Conservation (phyloP, 2,113 vertebrate genomes). For the Octodon degus region DNA sequence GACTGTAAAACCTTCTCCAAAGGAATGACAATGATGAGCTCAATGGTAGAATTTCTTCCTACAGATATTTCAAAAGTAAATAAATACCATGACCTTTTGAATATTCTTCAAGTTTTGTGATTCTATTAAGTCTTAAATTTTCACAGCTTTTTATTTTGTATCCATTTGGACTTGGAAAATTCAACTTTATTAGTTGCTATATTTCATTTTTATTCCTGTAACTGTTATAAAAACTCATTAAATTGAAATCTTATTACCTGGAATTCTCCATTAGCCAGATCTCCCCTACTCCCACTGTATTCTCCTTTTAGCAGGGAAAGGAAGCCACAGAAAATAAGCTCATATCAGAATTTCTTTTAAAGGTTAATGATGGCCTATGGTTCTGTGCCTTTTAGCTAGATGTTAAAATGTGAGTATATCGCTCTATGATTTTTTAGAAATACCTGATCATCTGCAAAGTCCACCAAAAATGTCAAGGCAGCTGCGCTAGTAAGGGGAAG, state of each 20-base stretch:
- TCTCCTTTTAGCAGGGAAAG: conserved; percentile 53
- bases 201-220: conserved; percentile 67
- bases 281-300: background rate
- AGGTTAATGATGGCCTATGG: conserved; percentile 59
- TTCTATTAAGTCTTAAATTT: conserved; percentile 73
- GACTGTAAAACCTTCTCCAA: conserved; percentile 38
- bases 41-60: conserved; percentile 68
- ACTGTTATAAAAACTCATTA: conserved; percentile 67
- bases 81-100: conserved; percentile 75
- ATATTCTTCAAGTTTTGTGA: conserved; percentile 65
- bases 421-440: conserved; percentile 51
- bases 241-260: conserved; percentile 64
- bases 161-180: conserved; percentile 66
- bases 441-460: conserved; percentile 7
- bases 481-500: background rate
- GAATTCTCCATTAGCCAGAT: conserved; percentile 70
- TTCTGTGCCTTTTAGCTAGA: conserved; percentile 46
- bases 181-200: conserved; percentile 56
- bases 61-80: conserved; percentile 63
- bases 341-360: conserved; percentile 57
- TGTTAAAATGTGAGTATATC: conserved; percentile 20
- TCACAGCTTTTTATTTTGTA: conserved; percentile 63
- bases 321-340: conserved; percentile 53
- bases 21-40: conserved; percentile 59
- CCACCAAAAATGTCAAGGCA: conserved; percentile 10